Conservation (phyloP, 2,888 invertebrate species). For the Thecophora atra region DNA sequence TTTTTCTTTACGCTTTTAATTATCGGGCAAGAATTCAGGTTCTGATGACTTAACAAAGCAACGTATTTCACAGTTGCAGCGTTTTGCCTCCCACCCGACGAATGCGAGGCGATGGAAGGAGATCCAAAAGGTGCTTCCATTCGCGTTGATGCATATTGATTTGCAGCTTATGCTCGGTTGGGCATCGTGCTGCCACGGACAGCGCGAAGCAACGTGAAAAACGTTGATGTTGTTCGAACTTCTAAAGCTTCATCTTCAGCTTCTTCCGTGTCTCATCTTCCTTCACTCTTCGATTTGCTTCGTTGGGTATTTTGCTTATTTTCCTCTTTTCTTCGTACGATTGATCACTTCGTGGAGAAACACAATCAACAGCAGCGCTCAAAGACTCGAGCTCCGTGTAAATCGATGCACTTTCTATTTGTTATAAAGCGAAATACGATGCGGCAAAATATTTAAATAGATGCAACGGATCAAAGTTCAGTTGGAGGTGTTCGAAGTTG, state of each 20-base stretch:
- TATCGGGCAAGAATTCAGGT: background rate
- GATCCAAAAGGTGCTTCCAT: constrained; percentile 3
- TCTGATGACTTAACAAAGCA: background rate
- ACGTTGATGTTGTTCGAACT: constrained; percentile 25
- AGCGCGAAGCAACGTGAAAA: constrained; percentile 15
- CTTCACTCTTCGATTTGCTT: constrained; percentile 5
- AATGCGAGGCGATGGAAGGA: background rate
- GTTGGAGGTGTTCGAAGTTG: background rate
- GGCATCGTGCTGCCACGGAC: constrained; percentile 25
- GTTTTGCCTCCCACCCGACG: background rate
- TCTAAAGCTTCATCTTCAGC: constrained; percentile 23
- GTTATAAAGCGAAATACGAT: constrained; percentile 22
- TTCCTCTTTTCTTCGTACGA: constrained; percentile 12
- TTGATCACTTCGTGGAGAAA: background rate
- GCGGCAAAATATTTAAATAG: constrained; percentile 23
- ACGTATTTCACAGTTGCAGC: constrained; percentile 17
- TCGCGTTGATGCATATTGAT: background rate
- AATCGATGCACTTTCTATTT: constrained; percentile 40
- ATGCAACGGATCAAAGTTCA: too few relatives aligned
- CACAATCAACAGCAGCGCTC: background rate
- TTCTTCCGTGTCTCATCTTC: background rate
- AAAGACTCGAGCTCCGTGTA: constrained; percentile 31
- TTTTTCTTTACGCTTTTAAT: constrained; percentile 2
- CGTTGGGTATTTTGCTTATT: constrained; percentile 11
- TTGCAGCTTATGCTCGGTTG: background rate